Percentiles rank a stretch among this genome's conserved stretches.
These are phyloP conservation scores for Cephus rjabovi DNA, from an alignment of 2,888 invertebrate species.

Conservation along the genomic window DNA sequence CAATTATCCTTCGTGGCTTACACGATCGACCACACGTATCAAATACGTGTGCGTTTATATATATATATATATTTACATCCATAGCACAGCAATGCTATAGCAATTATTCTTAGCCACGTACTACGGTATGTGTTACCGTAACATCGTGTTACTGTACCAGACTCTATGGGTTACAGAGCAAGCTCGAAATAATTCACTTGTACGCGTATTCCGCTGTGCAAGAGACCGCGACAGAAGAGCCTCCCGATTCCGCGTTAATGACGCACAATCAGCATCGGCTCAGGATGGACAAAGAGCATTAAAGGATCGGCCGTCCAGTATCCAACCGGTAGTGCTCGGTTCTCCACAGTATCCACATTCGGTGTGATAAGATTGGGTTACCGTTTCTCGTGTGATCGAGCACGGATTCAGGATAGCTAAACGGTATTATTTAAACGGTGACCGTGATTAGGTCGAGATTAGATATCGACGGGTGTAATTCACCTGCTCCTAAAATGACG, in stretches of 20 bases:
- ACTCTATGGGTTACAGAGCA: neutral
- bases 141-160: neutral
- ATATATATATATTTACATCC: neutral
- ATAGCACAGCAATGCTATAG: neutral
- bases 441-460: neutral
- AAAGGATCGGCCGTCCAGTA: neutral
- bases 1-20: neutral
- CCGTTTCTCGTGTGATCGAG: neutral
- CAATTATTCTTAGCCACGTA: neutral
- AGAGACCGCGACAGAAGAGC: neutral
- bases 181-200: neutral
- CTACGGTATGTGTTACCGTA: neutral
- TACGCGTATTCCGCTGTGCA: neutral
- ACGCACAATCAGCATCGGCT: neutral
- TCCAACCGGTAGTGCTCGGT: neutral
- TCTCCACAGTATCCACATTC: neutral
- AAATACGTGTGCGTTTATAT: neutral
- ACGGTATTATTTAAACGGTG: neutral
- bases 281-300: neutral
- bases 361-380: neutral
- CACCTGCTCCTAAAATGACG: neutral
- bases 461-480: neutral
- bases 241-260: neutral
- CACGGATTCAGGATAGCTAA: neutral
- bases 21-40: neutral